Evolutionary conservation across 2,888 invertebrate genomes (phyloP), one percentile per base, ranked within the genome.

Genomic region (Itoplectis maculator): DNA sequence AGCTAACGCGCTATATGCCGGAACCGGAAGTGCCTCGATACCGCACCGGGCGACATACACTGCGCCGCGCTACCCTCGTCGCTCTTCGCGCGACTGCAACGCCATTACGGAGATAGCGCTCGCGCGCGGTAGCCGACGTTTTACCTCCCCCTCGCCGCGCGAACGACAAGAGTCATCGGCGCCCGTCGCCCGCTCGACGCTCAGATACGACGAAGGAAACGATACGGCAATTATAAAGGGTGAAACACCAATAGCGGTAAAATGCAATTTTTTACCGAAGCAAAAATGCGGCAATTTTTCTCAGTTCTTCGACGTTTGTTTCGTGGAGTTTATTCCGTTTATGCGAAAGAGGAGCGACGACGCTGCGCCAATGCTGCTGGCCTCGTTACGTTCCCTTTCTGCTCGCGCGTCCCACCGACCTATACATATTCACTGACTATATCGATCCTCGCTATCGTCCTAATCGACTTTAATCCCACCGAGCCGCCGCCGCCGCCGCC

Each of bases 11-110:
- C 56, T 45, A 68, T 45, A 68, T 73, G 40, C 80, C 83, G 83
- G 83, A 78, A 83, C 81, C 83, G 83, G 83, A 83, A 83, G 77
- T 65, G 59, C 59, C 74, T 74, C 65, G 83, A 83, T 83, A 83
- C 81, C 80, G n/a, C n/a, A 68, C 45, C 56, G 75, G 56, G 49
- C 83, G 83, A 73, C 72, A 73, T 66, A 77, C 72, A 35, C n/a
- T n/a, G n/a, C n/a, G n/a, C n/a, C n/a, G 59, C 8, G 61, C 75
- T 42, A 66, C 75, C 75, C 75, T 75, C 51, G 49, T 42, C 51
- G 29, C 29, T 29, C 54, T 65, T 75, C 74, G 23, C 56, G 29
- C 29, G 29, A 66, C 72, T 56, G 51, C 51, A 54, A n/a, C 45
- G 42, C 69, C 77, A 42, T 79, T 61, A 40, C 61, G 42, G 49